Percentiles rank a stretch among this genome's conserved stretches.
Evolutionary conservation across 2,888 invertebrate species (phyloP).

Genomic region (Coelogynopora nodosa): DNA sequence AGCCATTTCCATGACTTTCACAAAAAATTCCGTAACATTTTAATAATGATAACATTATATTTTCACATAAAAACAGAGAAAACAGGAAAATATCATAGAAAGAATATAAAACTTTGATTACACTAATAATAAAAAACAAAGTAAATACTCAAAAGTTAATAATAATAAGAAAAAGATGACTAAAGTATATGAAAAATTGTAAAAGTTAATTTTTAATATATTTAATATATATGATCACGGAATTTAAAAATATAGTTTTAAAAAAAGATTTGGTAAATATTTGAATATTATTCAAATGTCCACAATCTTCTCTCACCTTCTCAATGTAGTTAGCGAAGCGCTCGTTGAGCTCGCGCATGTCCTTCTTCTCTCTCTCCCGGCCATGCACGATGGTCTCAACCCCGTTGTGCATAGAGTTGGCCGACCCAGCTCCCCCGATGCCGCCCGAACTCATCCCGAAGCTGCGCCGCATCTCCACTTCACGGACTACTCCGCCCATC

Average conservation of each 20-base stretch:
- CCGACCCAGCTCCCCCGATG: not conserved
- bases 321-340: constrained; percentile 65
- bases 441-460: not conserved
- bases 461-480: constrained; percentile 21
- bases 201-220: no score
- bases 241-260: not conserved
- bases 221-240: not conserved
- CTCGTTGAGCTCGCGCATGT: constrained; percentile 64
- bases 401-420: constrained; percentile 49
- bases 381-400: constrained; percentile 60
- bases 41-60: no score
- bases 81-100: no score
- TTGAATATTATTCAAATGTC: no score
- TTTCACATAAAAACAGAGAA: no score
- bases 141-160: no score
- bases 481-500: constrained; percentile 39
- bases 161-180: no score
- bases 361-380: constrained; percentile 64
- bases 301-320: constrained; percentile 52
- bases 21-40: no score
- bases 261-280: not conserved
- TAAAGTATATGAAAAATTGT: no score
- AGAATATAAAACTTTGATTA: no score
- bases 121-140: no score
- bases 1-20: no score